Base-by-base conservation (phyloP, 2,113 vertebrate genomes). In the Dinomys branickii region DNA sequence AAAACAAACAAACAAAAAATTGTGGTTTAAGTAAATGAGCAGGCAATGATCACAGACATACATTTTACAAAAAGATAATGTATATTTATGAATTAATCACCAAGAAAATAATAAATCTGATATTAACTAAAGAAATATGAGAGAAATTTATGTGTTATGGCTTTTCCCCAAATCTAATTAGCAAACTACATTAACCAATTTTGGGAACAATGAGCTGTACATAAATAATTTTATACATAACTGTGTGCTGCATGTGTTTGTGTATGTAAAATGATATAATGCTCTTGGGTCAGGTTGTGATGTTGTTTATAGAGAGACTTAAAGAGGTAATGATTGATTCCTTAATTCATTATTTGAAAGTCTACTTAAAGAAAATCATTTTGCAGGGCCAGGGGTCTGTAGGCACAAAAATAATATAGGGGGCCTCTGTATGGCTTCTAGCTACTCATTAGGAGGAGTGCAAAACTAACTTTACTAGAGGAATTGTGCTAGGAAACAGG, bases 151-250 rank as follows among this genome's bases (percentile, higher is more conserved):
- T 77, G n/a, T 56, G 12, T 69, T 85, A 30, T 63, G 44, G 19
- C 14, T 38, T 81, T 91, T 59, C 7, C 73, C 59, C 10, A 86
- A 85, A 77, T 47, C 17, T 82, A 86, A 91, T 87, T 91, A 95
- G 35, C 54, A 85, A 67, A 94, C 33, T 59, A 89, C 10, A 17
- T 92, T 86, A 92, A 67, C 9, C 26, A 75, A 30, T 50, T n/a
- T 5, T 67, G 6, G 24, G 47, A 92, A 59, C 71, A 92, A 54
- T 59, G 13, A 97, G 14, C 19, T 85, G 4, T 33, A 38, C 56
- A 41, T 13, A 22, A 65, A 67, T 33, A 59, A 5, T 65, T 59
- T 75, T 11, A 8, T 52, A 95, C 85, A 2, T 83, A 17, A 63
- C 12, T 38, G 8, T 33, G 35, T 89, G 69, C 50, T 65, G 14